Conservation (phyloP, 2,113 vertebrate genomes). For the Azemiops feae region DNA sequence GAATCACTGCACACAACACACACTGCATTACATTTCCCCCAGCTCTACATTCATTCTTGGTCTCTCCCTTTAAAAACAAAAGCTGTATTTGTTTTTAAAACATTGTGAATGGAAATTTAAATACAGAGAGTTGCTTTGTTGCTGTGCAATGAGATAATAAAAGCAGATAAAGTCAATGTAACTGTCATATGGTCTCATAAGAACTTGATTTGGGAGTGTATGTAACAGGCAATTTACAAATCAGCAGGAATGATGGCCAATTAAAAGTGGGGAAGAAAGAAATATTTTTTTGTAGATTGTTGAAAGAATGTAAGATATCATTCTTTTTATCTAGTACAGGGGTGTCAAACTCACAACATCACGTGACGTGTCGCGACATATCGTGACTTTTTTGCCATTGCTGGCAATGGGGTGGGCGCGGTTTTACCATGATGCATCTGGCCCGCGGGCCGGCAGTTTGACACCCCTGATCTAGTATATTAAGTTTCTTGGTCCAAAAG, state of each 20-base stretch:
- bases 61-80: neutral
- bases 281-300: neutral
- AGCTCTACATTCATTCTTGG: neutral
- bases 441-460: too few relatives aligned
- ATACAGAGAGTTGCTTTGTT: neutral
- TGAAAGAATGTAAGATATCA: neutral
- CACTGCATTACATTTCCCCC: neutral
- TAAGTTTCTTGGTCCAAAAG: neutral
- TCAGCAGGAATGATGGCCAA: neutral
- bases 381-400: too few relatives aligned
- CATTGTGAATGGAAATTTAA: neutral
- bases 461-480: neutral
- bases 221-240: neutral
- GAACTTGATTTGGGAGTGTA: neutral
- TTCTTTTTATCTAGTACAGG: neutral
- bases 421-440: too few relatives aligned
- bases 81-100: neutral
- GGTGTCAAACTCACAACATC: too few relatives aligned
- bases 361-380: too few relatives aligned
- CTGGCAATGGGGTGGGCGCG: too few relatives aligned
- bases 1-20: neutral
- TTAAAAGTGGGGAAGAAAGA: neutral
- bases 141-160: neutral
- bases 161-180: neutral
- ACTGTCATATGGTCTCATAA: neutral